phyloP scores from a whole-genome alignment of 1,140 invertebrate genomes.

The Trachymyrmex cornetzi region DNA sequence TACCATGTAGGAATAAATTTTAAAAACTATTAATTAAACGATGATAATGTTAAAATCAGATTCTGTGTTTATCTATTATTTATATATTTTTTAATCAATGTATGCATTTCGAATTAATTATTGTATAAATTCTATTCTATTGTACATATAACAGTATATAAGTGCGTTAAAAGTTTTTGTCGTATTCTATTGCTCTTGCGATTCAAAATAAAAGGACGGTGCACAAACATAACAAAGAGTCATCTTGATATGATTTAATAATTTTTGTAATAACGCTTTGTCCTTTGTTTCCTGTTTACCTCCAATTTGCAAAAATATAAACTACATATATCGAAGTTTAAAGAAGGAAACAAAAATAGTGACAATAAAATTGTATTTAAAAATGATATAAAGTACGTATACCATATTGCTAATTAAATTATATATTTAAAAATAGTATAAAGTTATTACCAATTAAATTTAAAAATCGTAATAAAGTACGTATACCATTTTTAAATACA shows the following conservation, averaged over 20 bases:
- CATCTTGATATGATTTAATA: background rate
- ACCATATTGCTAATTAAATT: background rate
- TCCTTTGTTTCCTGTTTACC: background rate
- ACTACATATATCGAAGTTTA: background rate
- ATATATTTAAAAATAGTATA: background rate
- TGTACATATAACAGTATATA: background rate
- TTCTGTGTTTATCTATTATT: background rate
- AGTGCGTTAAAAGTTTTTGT: conserved; percentile 29
- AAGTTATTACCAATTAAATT: background rate
- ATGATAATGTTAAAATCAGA: background rate
- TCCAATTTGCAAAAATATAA: background rate
- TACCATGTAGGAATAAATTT: background rate
- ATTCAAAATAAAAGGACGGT: conserved; percentile 29
- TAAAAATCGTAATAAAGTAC: background rate
- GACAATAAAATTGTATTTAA: background rate
- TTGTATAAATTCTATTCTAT: background rate
- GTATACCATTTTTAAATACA: background rate
- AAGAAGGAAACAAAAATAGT: background rate
- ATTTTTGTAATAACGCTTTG: background rate
- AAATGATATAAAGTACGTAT: background rate
- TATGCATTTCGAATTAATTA: background rate
- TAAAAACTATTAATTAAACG: background rate
- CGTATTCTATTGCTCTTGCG: background rate
- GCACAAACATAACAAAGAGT: background rate
- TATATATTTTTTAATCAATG: background rate